Evolutionary conservation across 1,140 invertebrate genomes (phyloP).

Genomic region (Nephotettix cincticeps): DNA sequence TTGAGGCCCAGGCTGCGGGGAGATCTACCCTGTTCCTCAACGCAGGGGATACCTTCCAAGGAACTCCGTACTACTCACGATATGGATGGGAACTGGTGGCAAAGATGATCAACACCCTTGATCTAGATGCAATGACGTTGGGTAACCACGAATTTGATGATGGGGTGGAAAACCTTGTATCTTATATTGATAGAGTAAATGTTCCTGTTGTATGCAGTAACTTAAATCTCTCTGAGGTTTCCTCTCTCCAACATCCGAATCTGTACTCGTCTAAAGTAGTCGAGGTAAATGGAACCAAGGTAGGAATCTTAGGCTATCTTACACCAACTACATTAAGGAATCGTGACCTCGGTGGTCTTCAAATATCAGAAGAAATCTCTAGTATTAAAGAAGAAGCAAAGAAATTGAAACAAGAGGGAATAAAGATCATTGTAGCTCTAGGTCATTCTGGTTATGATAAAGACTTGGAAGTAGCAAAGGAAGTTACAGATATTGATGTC

Average conservation of each 20-base stretch:
- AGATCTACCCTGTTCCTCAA: slow-evolving; percentile 69
- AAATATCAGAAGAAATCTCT: slow-evolving; percentile 21
- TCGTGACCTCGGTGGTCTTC: background rate
- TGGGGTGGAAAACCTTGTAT: slow-evolving; percentile 67
- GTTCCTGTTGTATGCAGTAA: slow-evolving; percentile 75
- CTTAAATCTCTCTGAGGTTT: slow-evolving; percentile 66
- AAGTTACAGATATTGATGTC: slow-evolving; percentile 79
- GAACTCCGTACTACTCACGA: slow-evolving; percentile 76
- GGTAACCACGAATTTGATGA: slow-evolving; percentile 95
- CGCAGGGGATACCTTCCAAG: slow-evolving; percentile 87
- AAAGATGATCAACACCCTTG: slow-evolving; percentile 71
- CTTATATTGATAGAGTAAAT: slow-evolving; percentile 67
- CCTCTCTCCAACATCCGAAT: slow-evolving; percentile 51
- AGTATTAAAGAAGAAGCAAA: slow-evolving; percentile 67
- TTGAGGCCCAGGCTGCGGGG: slow-evolving; percentile 38
- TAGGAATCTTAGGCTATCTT: slow-evolving; percentile 89
- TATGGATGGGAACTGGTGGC: slow-evolving; percentile 74
- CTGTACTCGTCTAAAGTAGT: slow-evolving; percentile 68
- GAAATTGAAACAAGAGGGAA: slow-evolving; percentile 61
- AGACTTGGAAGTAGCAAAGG: slow-evolving; percentile 73
- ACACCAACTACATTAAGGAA: slow-evolving; percentile 70
- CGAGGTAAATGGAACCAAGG: slow-evolving; percentile 58
- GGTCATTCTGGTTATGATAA: slow-evolving; percentile 83
- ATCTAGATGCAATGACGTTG: slow-evolving; percentile 79
- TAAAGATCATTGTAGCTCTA: slow-evolving; percentile 72